phyloP scores from a whole-genome alignment of 2,797 vertebrate species.

The Loris lydekkerianus region DNA sequence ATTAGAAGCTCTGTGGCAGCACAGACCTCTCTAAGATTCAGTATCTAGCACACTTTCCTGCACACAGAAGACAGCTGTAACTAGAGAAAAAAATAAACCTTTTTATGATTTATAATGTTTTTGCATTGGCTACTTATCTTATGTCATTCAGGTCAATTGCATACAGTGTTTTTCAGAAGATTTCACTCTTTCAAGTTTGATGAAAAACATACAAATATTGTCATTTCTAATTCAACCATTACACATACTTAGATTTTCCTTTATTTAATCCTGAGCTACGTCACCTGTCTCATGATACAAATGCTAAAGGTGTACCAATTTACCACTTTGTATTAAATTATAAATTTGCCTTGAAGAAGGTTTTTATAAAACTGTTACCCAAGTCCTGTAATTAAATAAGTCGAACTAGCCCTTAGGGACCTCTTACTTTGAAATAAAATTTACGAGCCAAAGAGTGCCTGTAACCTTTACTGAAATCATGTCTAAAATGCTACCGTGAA shows the following conservation, averaged over 20 bases:
- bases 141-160: not conserved
- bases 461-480: conserved; percentile 88
- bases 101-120: not conserved
- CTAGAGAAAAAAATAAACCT: not conserved
- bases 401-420: conserved; percentile 88
- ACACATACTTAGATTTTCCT: conserved; percentile 43
- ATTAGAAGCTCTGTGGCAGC: not conserved
- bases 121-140: not conserved
- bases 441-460: conserved; percentile 85
- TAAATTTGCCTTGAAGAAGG: conserved; percentile 86
- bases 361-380: conserved; percentile 90
- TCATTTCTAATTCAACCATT: conserved; percentile 83
- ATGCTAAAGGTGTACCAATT: conserved; percentile 84
- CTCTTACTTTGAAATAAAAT: conserved; percentile 88
- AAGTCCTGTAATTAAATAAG: conserved; percentile 90
- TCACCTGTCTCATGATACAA: conserved; percentile 78
- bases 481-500: conserved; percentile 86
- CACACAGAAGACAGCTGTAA: not conserved
- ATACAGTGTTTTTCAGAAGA: conserved; percentile 11
- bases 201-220: conserved; percentile 61
- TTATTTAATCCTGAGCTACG: conserved; percentile 79
- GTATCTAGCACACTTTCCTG: not conserved
- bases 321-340: conserved; percentile 88
- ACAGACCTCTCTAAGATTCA: no score
- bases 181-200: conserved; percentile 36